Evolutionary conservation across 2,797 vertebrate species (phyloP).

Genomic region (Coracias cyanogaster): DNA sequence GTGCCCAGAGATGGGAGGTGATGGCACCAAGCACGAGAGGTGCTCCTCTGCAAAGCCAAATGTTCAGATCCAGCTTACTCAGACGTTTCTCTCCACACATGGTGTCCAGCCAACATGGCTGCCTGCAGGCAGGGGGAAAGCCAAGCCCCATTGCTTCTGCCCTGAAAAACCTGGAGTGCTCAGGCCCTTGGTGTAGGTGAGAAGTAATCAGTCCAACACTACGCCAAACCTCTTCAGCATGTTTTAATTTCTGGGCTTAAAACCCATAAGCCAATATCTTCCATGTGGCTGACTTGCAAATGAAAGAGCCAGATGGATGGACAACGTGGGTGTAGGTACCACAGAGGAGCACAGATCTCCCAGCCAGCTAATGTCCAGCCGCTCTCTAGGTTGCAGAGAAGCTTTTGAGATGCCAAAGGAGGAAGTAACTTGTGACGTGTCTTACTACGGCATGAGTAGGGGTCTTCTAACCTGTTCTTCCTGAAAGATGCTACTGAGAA

Average conservation of each 20-base stretch:
- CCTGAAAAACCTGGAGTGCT: background rate
- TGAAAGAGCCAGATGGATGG: background rate
- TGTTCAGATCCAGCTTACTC: background rate
- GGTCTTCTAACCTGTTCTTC: background rate
- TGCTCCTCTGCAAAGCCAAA: background rate
- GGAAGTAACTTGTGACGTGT: background rate
- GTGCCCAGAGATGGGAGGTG: fast-evolving
- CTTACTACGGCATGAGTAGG: background rate
- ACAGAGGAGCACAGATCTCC: background rate
- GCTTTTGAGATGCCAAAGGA: background rate
- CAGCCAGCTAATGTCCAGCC: background rate
- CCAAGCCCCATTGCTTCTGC: background rate
- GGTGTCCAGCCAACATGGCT: background rate
- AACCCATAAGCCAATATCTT: background rate
- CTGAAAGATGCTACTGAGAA: background rate
- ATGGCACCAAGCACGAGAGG: fast-evolving
- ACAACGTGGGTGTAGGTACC: background rate
- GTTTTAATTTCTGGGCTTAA: background rate
- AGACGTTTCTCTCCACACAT: background rate
- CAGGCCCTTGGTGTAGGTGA: background rate
- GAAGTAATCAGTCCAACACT: background rate
- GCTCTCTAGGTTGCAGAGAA: background rate
- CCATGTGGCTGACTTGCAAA: background rate
- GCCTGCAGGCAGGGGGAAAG: background rate
- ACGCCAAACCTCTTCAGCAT: background rate